These are phyloP conservation scores for Sturmia bella DNA, from an alignment of 2,888 invertebrate genomes.

Conservation along the genomic window DNA sequence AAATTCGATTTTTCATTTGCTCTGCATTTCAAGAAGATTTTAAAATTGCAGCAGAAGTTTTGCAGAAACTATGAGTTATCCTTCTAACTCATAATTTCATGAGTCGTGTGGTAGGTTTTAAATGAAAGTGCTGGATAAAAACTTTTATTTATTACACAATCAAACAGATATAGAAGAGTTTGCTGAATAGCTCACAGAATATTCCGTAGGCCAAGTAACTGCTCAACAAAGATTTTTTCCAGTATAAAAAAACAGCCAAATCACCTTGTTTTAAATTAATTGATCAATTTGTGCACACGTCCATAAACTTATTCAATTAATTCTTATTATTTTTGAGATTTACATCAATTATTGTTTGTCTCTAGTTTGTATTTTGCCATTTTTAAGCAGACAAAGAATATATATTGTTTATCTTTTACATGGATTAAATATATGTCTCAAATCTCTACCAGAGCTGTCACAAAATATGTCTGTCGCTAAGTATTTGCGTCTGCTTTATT, in stretches of 20 bases:
- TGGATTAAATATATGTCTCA: conserved; percentile 18
- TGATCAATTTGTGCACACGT: conserved; percentile 38
- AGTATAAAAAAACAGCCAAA: neutral
- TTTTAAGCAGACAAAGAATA: conserved; percentile 1
- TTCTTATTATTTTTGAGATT: conserved; percentile 18
- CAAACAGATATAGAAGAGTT: too few species aligned
- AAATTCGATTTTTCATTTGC: too few species aligned
- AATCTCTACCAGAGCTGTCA: neutral
- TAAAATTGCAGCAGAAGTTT: too few species aligned
- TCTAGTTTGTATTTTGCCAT: conserved; percentile 41
- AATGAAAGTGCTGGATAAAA: too few species aligned
- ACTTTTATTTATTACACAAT: too few species aligned
- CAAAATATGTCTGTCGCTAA: neutral
- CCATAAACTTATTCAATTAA: conserved; percentile 26
- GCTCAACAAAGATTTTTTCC: neutral
- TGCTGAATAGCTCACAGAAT: too few species aligned
- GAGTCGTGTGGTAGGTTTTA: too few species aligned
- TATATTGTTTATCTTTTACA: neutral
- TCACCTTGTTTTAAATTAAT: conserved; percentile 8
- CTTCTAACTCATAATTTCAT: too few species aligned
- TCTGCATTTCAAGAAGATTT: too few species aligned
- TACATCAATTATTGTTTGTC: conserved; percentile 20
- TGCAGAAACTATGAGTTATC: too few species aligned
- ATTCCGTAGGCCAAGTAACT: too few species aligned
- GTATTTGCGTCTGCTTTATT: neutral